Evolutionary conservation across 2,113 vertebrate genomes (phyloP).

Genomic region (Eonycteris spelaea): DNA sequence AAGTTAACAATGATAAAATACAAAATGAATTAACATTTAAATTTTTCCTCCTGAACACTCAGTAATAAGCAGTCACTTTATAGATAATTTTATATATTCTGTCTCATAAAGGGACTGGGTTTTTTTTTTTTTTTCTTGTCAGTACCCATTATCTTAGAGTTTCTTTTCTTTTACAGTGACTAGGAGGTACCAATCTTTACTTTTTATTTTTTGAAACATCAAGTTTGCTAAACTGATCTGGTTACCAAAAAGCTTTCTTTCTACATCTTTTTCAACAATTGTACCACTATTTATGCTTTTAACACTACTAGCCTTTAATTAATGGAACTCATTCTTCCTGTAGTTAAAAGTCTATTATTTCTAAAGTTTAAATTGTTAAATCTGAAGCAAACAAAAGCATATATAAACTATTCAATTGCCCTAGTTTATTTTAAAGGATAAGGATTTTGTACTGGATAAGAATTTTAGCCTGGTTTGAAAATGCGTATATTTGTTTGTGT

Average conservation of each 20-base stretch:
- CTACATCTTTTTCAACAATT: not conserved
- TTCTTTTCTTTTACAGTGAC: not conserved
- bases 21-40: not conserved
- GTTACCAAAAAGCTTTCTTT: not conserved
- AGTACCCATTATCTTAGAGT: not conserved
- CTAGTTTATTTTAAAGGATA: not conserved
- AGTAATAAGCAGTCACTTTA: not conserved
- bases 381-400: not conserved
- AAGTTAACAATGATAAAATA: not conserved
- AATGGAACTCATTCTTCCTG: not conserved
- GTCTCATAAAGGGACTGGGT: not conserved
- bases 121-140: not conserved
- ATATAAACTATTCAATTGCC: not conserved
- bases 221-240: not conserved
- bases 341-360: not conserved
- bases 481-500: not conserved
- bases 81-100: not conserved
- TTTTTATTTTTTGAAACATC: not conserved
- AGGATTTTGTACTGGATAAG: not conserved
- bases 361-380: slow-evolving; percentile 11
- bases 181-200: not conserved
- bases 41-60: not conserved
- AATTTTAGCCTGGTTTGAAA: not conserved
- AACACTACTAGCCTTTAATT: not conserved
- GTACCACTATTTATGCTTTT: not conserved